phyloP scores from a whole-genome alignment of 2,888 invertebrate genomes.

The Xanthia togata region DNA sequence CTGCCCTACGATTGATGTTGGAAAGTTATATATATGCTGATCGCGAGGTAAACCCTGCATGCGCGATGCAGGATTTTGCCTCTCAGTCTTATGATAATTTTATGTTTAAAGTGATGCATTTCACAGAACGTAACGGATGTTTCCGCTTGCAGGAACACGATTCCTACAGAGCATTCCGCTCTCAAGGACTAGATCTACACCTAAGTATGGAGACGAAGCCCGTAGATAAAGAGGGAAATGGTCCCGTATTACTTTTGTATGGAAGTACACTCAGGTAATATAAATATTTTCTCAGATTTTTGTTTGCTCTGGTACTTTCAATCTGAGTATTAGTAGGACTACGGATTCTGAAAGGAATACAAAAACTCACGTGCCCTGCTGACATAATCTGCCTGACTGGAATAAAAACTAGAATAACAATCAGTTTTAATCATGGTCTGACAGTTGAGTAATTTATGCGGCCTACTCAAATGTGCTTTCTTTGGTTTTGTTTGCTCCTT shows the following conservation, averaged over 20 bases:
- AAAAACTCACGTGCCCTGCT: background rate
- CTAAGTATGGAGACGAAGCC: constrained; percentile 87
- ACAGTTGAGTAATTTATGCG: no score
- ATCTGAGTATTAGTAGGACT: background rate
- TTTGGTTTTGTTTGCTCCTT: no score
- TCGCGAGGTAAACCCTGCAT: no score
- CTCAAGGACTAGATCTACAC: constrained; percentile 86
- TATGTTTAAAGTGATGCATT: background rate
- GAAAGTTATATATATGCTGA: no score
- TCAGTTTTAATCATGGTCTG: no score
- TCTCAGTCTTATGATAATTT: background rate
- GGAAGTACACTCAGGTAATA: constrained; percentile 95
- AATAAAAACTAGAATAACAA: no score
- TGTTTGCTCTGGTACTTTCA: no score
- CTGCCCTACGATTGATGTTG: no score
- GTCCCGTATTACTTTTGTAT: constrained; percentile 95
- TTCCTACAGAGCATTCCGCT: constrained; percentile 97
- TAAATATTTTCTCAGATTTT: background rate
- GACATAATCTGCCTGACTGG: background rate
- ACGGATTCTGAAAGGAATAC: background rate
- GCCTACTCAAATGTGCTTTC: no score
- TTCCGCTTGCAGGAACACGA: constrained; percentile 94
- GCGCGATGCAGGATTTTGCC: no score
- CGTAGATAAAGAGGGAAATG: constrained; percentile 90
- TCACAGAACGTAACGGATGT: background rate